phyloP scores from a whole-genome alignment of 2,797 vertebrate species.

The Gobionotothen gibberifrons region DNA sequence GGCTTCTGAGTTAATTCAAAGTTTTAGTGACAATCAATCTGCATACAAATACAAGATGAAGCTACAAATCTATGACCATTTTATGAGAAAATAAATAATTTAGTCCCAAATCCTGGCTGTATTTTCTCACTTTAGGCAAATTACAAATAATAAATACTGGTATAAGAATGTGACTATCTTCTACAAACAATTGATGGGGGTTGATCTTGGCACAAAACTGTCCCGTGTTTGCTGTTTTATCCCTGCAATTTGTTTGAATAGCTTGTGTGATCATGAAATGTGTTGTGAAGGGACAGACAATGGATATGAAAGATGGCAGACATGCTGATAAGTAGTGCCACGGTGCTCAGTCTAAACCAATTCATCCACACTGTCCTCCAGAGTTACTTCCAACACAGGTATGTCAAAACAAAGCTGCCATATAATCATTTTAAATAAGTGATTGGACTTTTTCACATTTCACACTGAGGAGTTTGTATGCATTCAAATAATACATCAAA shows the following conservation, averaged over 20 bases:
- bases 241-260: slow-evolving; percentile 23
- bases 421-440: background rate
- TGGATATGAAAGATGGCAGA: slow-evolving; percentile 14
- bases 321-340: slow-evolving; percentile 6
- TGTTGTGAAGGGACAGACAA: slow-evolving; percentile 15
- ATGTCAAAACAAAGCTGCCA: slow-evolving; percentile 9
- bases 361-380: slow-evolving; percentile 36
- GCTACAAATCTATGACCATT: background rate
- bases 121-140: background rate
- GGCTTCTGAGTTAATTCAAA: slow-evolving; percentile 38
- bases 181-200: slow-evolving; percentile 10
- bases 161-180: slow-evolving; percentile 10
- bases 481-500: background rate
- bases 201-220: slow-evolving; percentile 24
- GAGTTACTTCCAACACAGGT: slow-evolving; percentile 9
- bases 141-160: slow-evolving; percentile 11
- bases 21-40: slow-evolving; percentile 14
- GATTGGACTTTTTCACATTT: background rate
- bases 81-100: slow-evolving; percentile 5
- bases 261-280: slow-evolving; percentile 22
- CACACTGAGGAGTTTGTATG: background rate
- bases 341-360: slow-evolving; percentile 3
- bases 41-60: slow-evolving; percentile 1
- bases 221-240: slow-evolving; percentile 19
- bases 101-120: background rate